These are phyloP conservation scores for Arrhopalites spinosus DNA, from an alignment of 2,888 invertebrate species.

Conservation along the genomic window DNA sequence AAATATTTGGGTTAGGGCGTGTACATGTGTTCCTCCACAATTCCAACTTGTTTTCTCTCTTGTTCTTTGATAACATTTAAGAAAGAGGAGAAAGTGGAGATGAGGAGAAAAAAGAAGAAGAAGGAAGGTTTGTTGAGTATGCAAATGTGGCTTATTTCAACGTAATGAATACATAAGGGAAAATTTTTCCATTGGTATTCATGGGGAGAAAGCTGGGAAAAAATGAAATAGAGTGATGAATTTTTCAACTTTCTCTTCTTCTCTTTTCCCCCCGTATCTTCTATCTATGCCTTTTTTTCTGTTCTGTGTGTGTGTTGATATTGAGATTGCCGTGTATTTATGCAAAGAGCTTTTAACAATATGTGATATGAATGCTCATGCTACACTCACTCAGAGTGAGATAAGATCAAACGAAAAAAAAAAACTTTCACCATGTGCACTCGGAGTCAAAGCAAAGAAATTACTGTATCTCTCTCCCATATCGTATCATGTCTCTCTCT, in stretches of 20 bases:
- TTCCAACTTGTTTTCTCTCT: background rate
- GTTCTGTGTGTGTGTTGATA: background rate
- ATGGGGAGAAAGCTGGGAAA: constrained; percentile 28
- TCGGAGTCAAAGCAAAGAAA: constrained; percentile 6
- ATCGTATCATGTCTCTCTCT: too few species aligned
- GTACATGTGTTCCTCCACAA: too few species aligned
- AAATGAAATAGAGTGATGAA: constrained; percentile 35
- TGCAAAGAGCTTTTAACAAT: constrained; percentile 31
- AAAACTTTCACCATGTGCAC: constrained; percentile 26
- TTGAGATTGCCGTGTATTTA: constrained; percentile 17
- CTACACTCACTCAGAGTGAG: background rate
- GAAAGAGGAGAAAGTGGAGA: background rate
- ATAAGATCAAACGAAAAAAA: constrained; percentile 22
- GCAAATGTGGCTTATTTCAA: background rate
- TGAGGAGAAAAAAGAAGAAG: background rate
- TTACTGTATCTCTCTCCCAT: constrained; percentile 4
- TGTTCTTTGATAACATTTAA: background rate
- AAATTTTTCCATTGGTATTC: constrained; percentile 20
- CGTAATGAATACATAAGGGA: constrained; percentile 21
- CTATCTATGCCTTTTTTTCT: background rate
- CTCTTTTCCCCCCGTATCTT: background rate
- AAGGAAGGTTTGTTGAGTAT: background rate
- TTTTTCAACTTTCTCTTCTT: constrained; percentile 25
- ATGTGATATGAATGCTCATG: constrained; percentile 31
- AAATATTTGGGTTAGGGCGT: too few species aligned